Percentiles rank a stretch among this genome's conserved stretches.
Evolutionary conservation across 2,888 invertebrate genomes (phyloP).

Genomic region (Drosophila meridiana): DNA sequence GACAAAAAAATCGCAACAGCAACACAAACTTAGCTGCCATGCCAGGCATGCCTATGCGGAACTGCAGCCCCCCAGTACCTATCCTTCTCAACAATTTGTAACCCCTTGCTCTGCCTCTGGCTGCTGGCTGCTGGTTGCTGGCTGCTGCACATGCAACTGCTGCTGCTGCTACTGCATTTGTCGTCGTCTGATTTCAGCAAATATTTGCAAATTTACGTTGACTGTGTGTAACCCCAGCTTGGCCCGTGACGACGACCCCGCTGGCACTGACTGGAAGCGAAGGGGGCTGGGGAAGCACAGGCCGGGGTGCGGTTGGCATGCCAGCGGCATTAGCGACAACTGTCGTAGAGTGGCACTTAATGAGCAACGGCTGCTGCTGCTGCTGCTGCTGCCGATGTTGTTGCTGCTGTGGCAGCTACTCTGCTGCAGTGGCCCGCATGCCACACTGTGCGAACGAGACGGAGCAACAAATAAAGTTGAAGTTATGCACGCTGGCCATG

Average conservation of each 20-base stretch:
- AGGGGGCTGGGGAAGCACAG: neutral
- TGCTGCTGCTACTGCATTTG: slow-evolving; percentile 38
- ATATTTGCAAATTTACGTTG: slow-evolving; percentile 79
- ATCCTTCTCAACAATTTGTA: neutral
- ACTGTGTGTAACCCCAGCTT: slow-evolving; percentile 71
- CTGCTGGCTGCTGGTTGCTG: slow-evolving; percentile 15
- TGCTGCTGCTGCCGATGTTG: slow-evolving; percentile 28
- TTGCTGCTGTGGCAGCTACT: slow-evolving; percentile 17
- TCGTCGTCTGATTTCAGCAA: slow-evolving; percentile 76
- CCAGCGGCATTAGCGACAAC: slow-evolving; percentile 77
- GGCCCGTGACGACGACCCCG: slow-evolving; percentile 69
- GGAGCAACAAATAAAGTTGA: slow-evolving; percentile 67
- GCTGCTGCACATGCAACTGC: slow-evolving; percentile 49
- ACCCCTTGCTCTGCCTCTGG: neutral
- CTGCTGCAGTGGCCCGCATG: slow-evolving; percentile 71
- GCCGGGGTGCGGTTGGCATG: slow-evolving; percentile 36
- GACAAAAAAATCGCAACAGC: slow-evolving; percentile 40
- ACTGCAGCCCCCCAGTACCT: neutral
- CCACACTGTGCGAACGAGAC: slow-evolving; percentile 61
- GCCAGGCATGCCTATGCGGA: slow-evolving; percentile 54
- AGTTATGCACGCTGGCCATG: slow-evolving; percentile 79
- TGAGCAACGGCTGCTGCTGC: slow-evolving; percentile 74
- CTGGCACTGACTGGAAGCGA: slow-evolving; percentile 4
- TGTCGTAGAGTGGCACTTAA: slow-evolving; percentile 80
- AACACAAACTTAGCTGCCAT: slow-evolving; percentile 53